Conservation (phyloP, 2,888 invertebrate species). For the Perizoma flavofasciatum region DNA sequence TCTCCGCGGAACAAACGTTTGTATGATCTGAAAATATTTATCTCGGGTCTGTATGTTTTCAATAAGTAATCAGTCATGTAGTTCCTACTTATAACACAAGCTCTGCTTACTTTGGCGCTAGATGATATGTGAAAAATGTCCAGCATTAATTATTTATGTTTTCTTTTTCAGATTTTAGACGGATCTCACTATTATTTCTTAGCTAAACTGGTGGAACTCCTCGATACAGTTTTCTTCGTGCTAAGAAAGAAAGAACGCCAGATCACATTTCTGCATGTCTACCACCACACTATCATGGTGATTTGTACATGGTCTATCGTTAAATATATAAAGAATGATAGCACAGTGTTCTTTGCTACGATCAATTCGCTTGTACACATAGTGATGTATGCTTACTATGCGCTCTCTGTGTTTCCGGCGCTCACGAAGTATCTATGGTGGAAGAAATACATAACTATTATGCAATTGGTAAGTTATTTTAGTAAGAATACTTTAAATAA, state of each 20-base stretch:
- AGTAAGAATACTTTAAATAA: too few relatives aligned
- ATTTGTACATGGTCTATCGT: slow-evolving; percentile 88
- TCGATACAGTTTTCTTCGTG: slow-evolving; percentile 93
- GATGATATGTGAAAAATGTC: too few relatives aligned
- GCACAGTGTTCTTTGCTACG: slow-evolving; percentile 86
- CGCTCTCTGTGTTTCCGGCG: slow-evolving; percentile 87
- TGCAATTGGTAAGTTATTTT: slow-evolving; percentile 89
- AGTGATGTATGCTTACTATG: slow-evolving; percentile 91
- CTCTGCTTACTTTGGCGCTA: too few relatives aligned
- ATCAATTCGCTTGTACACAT: slow-evolving; percentile 89
- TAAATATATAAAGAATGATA: slow-evolving; percentile 88
- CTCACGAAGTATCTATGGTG: slow-evolving; percentile 90
- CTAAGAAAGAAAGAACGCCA: slow-evolving; percentile 90
- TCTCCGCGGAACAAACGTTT: too few relatives aligned
- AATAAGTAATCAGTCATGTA: too few relatives aligned
- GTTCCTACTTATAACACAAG: too few relatives aligned
- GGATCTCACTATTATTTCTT: slow-evolving; percentile 86
- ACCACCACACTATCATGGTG: slow-evolving; percentile 91
- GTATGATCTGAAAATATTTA: too few relatives aligned
- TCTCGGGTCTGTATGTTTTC: too few relatives aligned
- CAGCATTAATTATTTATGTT: too few relatives aligned
- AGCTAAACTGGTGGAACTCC: slow-evolving; percentile 88
- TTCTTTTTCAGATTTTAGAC: slow-evolving; percentile 47
- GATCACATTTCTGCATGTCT: slow-evolving; percentile 93
- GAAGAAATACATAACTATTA: slow-evolving; percentile 91